These are phyloP conservation scores for Tragelaphus eurycerus DNA, from an alignment of 2,797 vertebrate genomes.

Conservation along the genomic window DNA sequence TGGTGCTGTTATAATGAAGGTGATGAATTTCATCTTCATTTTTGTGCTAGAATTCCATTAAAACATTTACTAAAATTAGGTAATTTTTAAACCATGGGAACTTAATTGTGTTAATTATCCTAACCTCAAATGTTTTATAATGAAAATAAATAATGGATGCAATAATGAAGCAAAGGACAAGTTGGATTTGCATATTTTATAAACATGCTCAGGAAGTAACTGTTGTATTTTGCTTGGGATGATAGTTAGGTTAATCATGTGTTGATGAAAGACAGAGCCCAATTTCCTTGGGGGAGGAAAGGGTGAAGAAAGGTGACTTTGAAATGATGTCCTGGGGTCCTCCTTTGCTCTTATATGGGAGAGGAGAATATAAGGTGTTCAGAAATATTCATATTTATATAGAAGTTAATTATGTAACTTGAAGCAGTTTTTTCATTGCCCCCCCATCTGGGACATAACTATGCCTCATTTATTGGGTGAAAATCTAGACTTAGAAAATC, in stretches of 20 bases:
- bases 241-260: slow-evolving; percentile 48
- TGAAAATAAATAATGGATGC: slow-evolving; percentile 67
- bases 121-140: slow-evolving; percentile 60
- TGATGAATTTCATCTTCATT: slow-evolving; percentile 50
- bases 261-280: slow-evolving; percentile 26
- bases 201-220: slow-evolving; percentile 39
- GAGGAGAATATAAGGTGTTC: background rate
- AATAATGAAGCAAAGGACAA: slow-evolving; percentile 52
- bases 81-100: slow-evolving; percentile 64
- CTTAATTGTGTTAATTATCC: slow-evolving; percentile 72
- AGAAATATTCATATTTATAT: background rate
- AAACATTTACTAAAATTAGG: slow-evolving; percentile 64
- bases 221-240: slow-evolving; percentile 29
- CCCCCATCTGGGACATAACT: background rate
- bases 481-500: background rate
- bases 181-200: slow-evolving; percentile 55
- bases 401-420: background rate
- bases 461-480: background rate
- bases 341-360: background rate
- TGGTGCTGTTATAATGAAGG: slow-evolving; percentile 43
- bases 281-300: background rate
- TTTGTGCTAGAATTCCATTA: slow-evolving; percentile 45
- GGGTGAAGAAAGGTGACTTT: background rate
- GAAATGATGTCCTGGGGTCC: background rate
- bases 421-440: background rate